Evolutionary conservation across 2,797 vertebrate species (phyloP), one percentile per base, ranked within the genome.

Genomic region (Odontamblyopus rebecca): DNA sequence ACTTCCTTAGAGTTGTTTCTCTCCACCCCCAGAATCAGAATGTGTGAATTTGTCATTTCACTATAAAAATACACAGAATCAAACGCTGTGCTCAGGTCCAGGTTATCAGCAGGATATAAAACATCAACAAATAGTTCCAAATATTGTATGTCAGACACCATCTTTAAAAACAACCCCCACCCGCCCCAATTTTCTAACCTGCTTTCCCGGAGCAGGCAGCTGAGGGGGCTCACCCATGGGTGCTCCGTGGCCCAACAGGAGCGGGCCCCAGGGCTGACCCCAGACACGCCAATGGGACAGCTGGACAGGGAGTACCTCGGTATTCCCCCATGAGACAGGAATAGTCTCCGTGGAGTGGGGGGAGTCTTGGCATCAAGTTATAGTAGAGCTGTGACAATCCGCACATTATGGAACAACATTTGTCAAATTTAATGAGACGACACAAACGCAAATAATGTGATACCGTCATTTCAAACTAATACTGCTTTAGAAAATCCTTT

Each of bases 311-410:
- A 65, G 50, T 26, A 50, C 63, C 63, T 48, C 15, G 41, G 63
- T 65, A 50, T 65, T 65, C 63, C 63, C 41, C 63, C 38, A 65
- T 50, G 41, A 27, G 41, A 27, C 41, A 65, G 63, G 9, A 65
- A 50, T 48, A 65, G 63, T 50, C 41, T 65, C 23, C 12, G 26
- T 26, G 63, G n/a, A 65, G 26, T 50, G 12, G 41, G 26, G 11
- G 26, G n/a, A 65, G 63, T 48, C 63, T 65, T 8, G 38, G 61
- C 5, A 50, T 48, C 30, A 15, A 26, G 35, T 64, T 48, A 48
- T 35, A 9, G 5, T 32, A 27, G 19, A 61, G 29, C 18, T 15
- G 13, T 12, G 9, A 32, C 60, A 32, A 61, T 64, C 30, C 32
- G n/a, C 4, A 38, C 30, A 38, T 19, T 35, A 30, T 61, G 30